These are phyloP conservation scores for Boulengeromyrus knoepffleri DNA, from an alignment of 2,113 vertebrate species.

Conservation along the genomic window DNA sequence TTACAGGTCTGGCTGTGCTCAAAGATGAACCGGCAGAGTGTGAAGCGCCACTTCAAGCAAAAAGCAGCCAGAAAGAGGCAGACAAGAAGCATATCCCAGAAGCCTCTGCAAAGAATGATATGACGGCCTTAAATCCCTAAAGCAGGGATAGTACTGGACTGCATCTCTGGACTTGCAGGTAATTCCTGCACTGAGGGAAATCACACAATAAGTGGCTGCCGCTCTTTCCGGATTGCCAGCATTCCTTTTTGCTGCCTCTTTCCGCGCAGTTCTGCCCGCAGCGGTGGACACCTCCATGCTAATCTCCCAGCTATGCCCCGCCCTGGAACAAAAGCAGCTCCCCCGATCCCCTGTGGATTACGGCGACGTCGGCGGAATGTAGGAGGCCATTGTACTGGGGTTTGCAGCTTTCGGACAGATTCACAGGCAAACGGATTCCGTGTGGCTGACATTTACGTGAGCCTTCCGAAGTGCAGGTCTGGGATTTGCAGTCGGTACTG, in stretches of 20 bases:
- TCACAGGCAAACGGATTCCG: not conserved
- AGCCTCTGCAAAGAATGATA: not conserved
- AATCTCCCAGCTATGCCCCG: not conserved
- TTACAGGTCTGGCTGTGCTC: constrained; percentile 11
- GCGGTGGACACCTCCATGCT: not conserved
- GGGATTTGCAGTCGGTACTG: not conserved
- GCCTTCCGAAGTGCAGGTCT: not conserved
- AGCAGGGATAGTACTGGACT: not conserved
- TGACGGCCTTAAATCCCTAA: not conserved
- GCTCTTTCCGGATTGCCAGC: not conserved
- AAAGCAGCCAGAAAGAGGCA: not conserved
- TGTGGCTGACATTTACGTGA: not conserved
- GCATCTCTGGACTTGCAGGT: not conserved
- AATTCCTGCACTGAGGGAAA: constrained; percentile 4
- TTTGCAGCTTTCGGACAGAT: not conserved
- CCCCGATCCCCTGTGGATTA: not conserved
- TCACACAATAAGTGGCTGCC: not conserved
- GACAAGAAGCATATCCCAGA: not conserved
- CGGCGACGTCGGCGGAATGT: not conserved
- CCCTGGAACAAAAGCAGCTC: not conserved
- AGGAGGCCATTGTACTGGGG: not conserved
- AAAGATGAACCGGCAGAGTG: not conserved
- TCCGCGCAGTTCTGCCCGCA: not conserved
- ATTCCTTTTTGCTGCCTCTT: not conserved
- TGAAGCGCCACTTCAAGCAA: not conserved